These are phyloP conservation scores for Apamea anceps DNA, from an alignment of 2,888 invertebrate species.

Conservation along the genomic window DNA sequence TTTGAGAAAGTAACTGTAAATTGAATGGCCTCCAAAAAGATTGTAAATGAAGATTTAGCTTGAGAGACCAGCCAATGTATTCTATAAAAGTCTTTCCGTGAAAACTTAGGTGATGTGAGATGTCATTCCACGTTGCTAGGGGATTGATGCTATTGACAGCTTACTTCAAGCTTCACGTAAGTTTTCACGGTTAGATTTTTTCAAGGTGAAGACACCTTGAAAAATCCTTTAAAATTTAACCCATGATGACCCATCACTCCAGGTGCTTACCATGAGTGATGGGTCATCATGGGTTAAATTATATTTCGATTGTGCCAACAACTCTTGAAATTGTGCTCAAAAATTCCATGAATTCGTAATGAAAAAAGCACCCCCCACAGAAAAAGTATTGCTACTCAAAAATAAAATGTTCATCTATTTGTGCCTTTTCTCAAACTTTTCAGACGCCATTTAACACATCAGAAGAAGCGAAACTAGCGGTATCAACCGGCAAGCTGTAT, in stretches of 20 bases:
- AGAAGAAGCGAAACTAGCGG: constrained; percentile 77
- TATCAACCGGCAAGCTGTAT: constrained; percentile 76
- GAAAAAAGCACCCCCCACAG: background rate
- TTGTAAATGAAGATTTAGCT: background rate
- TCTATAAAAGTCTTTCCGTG: no score
- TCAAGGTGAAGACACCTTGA: no score
- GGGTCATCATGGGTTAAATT: background rate
- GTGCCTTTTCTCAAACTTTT: background rate
- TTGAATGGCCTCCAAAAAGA: background rate
- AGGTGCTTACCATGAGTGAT: no score
- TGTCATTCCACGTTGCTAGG: no score
- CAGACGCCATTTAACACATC: constrained; percentile 80
- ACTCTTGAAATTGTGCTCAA: background rate
- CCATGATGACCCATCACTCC: no score
- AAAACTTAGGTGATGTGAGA: no score
- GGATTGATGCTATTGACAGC: no score
- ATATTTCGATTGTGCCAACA: background rate
- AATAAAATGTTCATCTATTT: background rate
- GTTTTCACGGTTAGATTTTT: no score
- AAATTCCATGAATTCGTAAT: background rate
- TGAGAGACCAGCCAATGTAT: background rate
- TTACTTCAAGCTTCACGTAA: no score
- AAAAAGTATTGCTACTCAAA: background rate
- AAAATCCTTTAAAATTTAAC: no score
- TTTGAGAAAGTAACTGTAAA: background rate